These are phyloP conservation scores for Isichthys henryi DNA, from an alignment of 2,113 vertebrate genomes.

Conservation along the genomic window DNA sequence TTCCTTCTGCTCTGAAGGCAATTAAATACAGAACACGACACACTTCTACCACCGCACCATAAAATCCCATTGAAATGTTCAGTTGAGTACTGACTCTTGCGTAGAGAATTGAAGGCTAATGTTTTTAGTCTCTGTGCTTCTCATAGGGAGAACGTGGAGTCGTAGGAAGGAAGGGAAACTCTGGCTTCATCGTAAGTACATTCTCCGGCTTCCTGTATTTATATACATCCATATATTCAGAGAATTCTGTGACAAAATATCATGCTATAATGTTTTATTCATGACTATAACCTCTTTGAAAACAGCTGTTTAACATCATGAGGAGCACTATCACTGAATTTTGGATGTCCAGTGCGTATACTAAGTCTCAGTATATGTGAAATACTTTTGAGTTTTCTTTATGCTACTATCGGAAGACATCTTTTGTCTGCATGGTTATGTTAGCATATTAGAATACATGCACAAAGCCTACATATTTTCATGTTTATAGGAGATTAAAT, in stretches of 20 bases:
- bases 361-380: background rate
- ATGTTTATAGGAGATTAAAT: background rate
- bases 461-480: background rate
- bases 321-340: background rate
- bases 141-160: constrained; percentile 82
- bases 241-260: background rate
- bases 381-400: background rate
- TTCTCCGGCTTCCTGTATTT: background rate
- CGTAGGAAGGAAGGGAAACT: constrained; percentile 69
- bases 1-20: background rate
- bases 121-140: constrained; percentile 26
- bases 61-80: background rate
- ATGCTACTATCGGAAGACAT: background rate
- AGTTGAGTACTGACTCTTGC: background rate
- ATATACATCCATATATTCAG: background rate
- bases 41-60: background rate
- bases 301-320: background rate
- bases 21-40: background rate
- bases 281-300: background rate
- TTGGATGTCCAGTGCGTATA: background rate
- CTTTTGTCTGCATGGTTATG: background rate
- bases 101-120: background rate
- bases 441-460: background rate
- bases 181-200: constrained; percentile 77
- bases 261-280: background rate